A percentile compares a stretch with the other conserved stretches of the same genome.
Conservation (phyloP, 2,797 vertebrate species). For the Gadopsis marmoratus region DNA sequence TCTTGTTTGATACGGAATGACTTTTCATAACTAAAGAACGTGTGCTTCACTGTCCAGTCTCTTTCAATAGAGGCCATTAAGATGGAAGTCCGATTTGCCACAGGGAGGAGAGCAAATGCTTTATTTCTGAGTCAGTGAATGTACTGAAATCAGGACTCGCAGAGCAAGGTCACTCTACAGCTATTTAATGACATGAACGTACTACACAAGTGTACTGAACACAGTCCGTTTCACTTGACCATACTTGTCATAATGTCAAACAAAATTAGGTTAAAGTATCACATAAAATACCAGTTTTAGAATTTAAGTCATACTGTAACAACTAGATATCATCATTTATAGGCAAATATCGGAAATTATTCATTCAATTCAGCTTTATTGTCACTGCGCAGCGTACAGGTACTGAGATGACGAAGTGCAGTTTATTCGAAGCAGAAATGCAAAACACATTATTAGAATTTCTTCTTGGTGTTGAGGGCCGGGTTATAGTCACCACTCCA, state of each 20-base stretch:
- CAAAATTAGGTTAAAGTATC: background rate
- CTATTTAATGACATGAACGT: background rate
- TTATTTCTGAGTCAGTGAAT: slow-evolving; percentile 36
- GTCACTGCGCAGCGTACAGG: too few relatives aligned
- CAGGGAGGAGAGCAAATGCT: slow-evolving; percentile 5
- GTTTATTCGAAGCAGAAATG: too few relatives aligned
- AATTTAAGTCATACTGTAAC: too few relatives aligned
- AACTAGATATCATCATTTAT: too few relatives aligned
- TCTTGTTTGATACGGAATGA: slow-evolving; percentile 48
- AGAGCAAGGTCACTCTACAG: slow-evolving; percentile 52
- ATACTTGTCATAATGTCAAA: background rate
- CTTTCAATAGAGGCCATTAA: slow-evolving; percentile 65
- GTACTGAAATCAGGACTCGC: slow-evolving; percentile 19
- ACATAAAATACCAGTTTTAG: background rate
- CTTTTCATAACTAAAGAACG: slow-evolving; percentile 53
- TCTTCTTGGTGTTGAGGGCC: too few relatives aligned
- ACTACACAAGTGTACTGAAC: background rate
- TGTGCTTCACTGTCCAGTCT: slow-evolving; percentile 45
- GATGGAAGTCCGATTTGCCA: slow-evolving; percentile 53
- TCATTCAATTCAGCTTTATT: too few relatives aligned
- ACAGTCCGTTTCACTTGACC: background rate
- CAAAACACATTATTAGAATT: too few relatives aligned
- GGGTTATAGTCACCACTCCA: too few relatives aligned
- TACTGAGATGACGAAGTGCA: too few relatives aligned
- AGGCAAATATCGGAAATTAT: too few relatives aligned